Conservation (phyloP, 1,140 invertebrate genomes). For the Harpegnathos saltator region DNA sequence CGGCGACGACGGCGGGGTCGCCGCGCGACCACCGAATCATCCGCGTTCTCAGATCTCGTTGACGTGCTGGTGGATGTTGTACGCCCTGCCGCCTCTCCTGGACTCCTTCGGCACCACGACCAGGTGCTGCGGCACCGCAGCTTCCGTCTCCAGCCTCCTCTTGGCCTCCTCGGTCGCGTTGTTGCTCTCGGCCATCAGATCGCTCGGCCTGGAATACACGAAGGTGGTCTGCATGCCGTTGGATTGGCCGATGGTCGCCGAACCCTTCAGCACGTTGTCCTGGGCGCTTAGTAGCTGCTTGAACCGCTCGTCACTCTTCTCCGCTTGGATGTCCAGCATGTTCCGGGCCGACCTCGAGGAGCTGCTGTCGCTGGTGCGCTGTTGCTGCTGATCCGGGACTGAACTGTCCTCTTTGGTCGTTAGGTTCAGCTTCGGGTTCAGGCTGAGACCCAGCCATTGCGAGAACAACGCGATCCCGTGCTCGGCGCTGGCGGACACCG, state of each 20-base stretch:
- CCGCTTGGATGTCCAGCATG: conserved; percentile 66
- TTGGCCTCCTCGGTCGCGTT: conserved; percentile 54
- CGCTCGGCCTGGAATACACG: conserved; percentile 79
- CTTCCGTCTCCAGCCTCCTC: conserved; percentile 22
- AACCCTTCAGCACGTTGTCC: conserved; percentile 83
- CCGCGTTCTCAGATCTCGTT: conserved; percentile 80
- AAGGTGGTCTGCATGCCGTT: conserved; percentile 80
- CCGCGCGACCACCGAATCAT: conserved; percentile 25
- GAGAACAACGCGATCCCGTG: conserved; percentile 86
- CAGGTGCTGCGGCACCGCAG: conserved; percentile 64
- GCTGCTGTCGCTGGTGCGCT: conserved; percentile 27
- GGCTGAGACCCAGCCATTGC: conserved; percentile 84
- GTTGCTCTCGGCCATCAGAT: conserved; percentile 18
- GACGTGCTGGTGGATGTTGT: conserved; percentile 84
- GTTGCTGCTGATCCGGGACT: conserved; percentile 53
- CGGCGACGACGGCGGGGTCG: neutral
- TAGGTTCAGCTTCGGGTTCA: conserved; percentile 80
- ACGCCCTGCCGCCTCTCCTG: conserved; percentile 82
- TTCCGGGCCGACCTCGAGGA: conserved; percentile 72
- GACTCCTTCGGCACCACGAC: conserved; percentile 82
- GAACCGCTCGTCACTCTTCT: conserved; percentile 83
- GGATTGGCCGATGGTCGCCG: conserved; percentile 80
- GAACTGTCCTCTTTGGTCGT: conserved; percentile 65
- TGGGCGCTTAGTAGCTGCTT: conserved; percentile 84
- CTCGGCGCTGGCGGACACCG: conserved; percentile 86